These are phyloP conservation scores for Hestina assimilis DNA, from an alignment of 1,140 invertebrate species.

Conservation along the genomic window DNA sequence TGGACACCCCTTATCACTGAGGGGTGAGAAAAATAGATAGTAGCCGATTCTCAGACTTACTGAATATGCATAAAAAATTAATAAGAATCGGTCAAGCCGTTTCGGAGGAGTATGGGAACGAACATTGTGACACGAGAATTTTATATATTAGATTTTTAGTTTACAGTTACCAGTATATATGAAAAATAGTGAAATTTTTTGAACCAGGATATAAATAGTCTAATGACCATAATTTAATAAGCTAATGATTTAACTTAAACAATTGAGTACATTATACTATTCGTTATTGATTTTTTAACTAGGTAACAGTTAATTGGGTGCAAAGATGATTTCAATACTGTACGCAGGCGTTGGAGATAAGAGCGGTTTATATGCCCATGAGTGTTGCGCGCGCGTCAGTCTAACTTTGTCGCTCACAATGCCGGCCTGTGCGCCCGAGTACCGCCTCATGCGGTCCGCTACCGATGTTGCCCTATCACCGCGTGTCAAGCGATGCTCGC, in stretches of 20 bases:
- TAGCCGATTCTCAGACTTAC: no score
- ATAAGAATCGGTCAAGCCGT: no score
- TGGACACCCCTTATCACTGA: no score
- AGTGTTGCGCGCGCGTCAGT: slow-evolving; percentile 59
- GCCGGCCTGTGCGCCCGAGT: slow-evolving; percentile 83
- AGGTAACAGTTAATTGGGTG: slow-evolving; percentile 69
- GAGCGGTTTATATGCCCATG: slow-evolving; percentile 63
- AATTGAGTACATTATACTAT: background rate
- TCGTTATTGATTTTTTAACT: slow-evolving; percentile 54
- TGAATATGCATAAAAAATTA: no score
- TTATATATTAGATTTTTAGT: no score
- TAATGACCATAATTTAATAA: background rate
- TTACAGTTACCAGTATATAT: background rate
- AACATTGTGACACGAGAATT: no score
- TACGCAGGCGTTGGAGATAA: slow-evolving; percentile 55
- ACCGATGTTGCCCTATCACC: slow-evolving; percentile 79
- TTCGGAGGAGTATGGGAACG: no score
- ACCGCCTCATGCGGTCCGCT: slow-evolving; percentile 78
- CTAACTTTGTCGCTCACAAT: slow-evolving; percentile 61
- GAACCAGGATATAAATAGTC: background rate
- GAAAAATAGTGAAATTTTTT: background rate
- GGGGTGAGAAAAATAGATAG: no score
- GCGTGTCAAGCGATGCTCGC: slow-evolving; percentile 78
- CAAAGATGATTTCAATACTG: slow-evolving; percentile 61
- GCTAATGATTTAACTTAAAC: background rate